These are phyloP conservation scores for Talpa occidentalis DNA, from an alignment of 2,113 vertebrate species.

Conservation along the genomic window DNA sequence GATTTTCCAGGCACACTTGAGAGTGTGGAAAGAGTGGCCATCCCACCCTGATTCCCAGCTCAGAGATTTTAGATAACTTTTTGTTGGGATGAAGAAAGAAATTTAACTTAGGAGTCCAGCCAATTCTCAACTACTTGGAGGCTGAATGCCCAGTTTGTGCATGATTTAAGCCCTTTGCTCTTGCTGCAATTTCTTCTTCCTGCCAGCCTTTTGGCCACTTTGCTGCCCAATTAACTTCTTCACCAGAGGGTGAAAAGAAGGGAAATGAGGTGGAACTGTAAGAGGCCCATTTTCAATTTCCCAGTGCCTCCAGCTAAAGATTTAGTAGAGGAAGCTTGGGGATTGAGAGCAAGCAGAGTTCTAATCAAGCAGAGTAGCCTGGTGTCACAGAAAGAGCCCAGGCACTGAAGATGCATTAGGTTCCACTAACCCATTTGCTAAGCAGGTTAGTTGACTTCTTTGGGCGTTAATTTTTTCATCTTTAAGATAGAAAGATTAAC, in stretches of 20 bases:
- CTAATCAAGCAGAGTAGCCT: background rate
- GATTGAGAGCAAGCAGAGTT: slow-evolving; percentile 39
- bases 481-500: background rate
- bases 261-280: slow-evolving; percentile 70
- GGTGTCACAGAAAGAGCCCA: background rate
- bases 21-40: background rate
- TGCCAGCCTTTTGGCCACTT: slow-evolving; percentile 64
- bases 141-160: slow-evolving; percentile 55
- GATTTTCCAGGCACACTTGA: background rate
- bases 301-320: slow-evolving; percentile 63
- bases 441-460: slow-evolving; percentile 18
- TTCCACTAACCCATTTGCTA: background rate
- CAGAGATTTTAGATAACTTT: background rate
- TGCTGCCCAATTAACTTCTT: slow-evolving; percentile 75
- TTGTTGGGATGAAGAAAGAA: background rate
- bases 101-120: slow-evolving; percentile 13
- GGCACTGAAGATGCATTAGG: background rate
- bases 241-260: slow-evolving; percentile 71
- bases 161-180: slow-evolving; percentile 68
- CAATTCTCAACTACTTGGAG: background rate
- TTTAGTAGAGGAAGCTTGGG: slow-evolving; percentile 1
- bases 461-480: background rate
- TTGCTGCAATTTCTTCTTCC: slow-evolving; percentile 62
- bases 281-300: slow-evolving; percentile 66
- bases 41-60: background rate